Conservation (phyloP, 2,797 vertebrate genomes). For the Rhinatrema bivittatum region DNA sequence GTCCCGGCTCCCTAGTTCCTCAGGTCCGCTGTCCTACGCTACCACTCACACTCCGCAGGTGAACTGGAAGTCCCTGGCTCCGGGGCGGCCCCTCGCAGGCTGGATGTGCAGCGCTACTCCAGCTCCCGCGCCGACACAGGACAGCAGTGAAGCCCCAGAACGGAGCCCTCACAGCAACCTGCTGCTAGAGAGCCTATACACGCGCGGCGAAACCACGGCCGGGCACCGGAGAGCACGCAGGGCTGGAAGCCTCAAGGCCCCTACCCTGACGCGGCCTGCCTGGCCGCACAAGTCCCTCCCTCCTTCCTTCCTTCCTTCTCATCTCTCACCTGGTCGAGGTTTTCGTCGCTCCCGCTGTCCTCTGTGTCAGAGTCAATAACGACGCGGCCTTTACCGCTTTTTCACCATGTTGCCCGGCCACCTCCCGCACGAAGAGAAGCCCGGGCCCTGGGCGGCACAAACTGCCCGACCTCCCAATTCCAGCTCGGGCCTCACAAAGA, state of each 20-base stretch:
- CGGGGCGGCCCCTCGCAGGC: too few relatives aligned
- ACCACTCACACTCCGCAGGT: constrained; percentile 35
- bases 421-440: constrained; percentile 8
- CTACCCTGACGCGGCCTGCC: constrained; percentile 13
- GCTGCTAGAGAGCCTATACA: neutral
- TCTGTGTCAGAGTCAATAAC: constrained; percentile 95
- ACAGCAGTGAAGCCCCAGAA: constrained; percentile 34
- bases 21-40: constrained; percentile 34
- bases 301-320: too few relatives aligned
- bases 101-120: neutral
- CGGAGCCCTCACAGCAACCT: constrained; percentile 31
- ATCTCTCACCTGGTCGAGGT: constrained; percentile 91
- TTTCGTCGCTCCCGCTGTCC: constrained; percentile 94
- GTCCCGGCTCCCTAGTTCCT: too few relatives aligned
- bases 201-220: neutral
- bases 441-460: neutral
- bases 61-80: too few relatives aligned
- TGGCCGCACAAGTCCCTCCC: neutral
- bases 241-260: too few relatives aligned
- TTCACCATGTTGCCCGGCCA: constrained; percentile 68
- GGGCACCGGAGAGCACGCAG: constrained; percentile 18
- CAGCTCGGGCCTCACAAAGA: constrained; percentile 52
- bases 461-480: constrained; percentile 15
- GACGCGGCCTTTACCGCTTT: constrained; percentile 96
- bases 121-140: neutral